Conservation (phyloP, 92 coral and sea anemone genomes). For the Porites divaricata region DNA sequence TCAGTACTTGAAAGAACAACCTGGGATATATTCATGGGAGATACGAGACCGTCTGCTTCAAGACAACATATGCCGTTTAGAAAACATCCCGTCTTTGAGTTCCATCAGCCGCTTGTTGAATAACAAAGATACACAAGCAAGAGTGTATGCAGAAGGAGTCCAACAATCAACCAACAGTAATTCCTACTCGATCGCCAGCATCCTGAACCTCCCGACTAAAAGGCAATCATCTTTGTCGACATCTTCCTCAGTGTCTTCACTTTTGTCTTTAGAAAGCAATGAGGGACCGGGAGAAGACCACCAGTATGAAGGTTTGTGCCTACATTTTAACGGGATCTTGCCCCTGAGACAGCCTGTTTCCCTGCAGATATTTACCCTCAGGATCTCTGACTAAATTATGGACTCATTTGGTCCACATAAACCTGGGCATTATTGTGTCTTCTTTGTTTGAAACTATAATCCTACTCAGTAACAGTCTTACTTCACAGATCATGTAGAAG, state of each 20-base stretch:
- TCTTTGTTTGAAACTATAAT: too few species aligned
- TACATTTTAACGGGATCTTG: neutral
- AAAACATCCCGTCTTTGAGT: conserved; percentile 51
- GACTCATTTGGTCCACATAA: too few species aligned
- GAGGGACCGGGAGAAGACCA: neutral
- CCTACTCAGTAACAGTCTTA: too few species aligned
- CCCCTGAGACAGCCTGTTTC: neutral
- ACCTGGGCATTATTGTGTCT: too few species aligned
- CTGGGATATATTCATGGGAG: conserved; percentile 65
- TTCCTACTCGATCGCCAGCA: conserved; percentile 16
- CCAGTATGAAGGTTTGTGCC: neutral
- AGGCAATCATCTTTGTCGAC: neutral
- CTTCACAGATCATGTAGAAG: too few species aligned
- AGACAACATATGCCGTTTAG: conserved; percentile 51
- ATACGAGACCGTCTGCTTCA: conserved; percentile 56
- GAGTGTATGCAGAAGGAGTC: too few species aligned
- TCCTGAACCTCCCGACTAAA: neutral
- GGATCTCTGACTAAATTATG: neutral
- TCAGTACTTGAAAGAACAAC: conserved; percentile 40
- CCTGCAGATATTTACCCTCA: neutral
- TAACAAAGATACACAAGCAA: neutral
- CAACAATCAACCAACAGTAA: neutral
- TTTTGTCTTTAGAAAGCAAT: neutral
- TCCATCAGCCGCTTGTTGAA: conserved; percentile 62
- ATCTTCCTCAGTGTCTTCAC: neutral